Evolutionary conservation across 2,797 vertebrate genomes (phyloP), one percentile per base, ranked within the genome.

Genomic region (Trematomus bernacchii): DNA sequence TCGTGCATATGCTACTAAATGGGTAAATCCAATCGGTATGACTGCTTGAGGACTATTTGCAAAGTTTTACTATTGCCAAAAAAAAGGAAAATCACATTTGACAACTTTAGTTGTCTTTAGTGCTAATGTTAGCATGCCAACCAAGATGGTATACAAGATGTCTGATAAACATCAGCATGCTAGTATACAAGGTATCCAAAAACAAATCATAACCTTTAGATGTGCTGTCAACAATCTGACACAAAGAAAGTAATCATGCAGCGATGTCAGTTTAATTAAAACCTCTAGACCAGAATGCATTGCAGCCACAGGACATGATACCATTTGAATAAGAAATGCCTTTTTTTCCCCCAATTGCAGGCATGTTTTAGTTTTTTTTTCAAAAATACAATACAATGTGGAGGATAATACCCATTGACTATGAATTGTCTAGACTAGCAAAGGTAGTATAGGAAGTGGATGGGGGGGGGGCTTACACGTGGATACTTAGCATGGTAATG

Each of bases 401-500:
- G 14, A 51, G 11, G 18, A n/a, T 7, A 63, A 42, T 42, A 19
- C 69, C 55, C 23, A 44, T 23, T 4, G 30, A 71, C 37, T 75
- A 16, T n/a, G 43, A 73, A 33, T 67, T 4, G 14, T 76, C 68
- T 12, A 18, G 46, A 18, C 50, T 8, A 21, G 61, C 52, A 21
- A 37, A 37, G 6, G 42, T 73, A 27, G 54, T 6, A 37, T 6
- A 37, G 54, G 53, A 52, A 16, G 37, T 71, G 55, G 54, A 57
- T 44, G 66, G 21, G 53, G 27, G 53, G 27, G 23, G 58, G 44
- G 12, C 40, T 51, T 70, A 77, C 51, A 54, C 60, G 76, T 55
- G 33, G 85, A 63, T 37, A 37, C 7, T 37, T 37, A 48, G 18
- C 2, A 15, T 33, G n/a, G 59, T 84, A 81, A 87, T 77, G 82